Evolutionary conservation across 2,113 vertebrate species (phyloP), one percentile per base, ranked within the genome.

Genomic region (Todiramphus chloris): DNA sequence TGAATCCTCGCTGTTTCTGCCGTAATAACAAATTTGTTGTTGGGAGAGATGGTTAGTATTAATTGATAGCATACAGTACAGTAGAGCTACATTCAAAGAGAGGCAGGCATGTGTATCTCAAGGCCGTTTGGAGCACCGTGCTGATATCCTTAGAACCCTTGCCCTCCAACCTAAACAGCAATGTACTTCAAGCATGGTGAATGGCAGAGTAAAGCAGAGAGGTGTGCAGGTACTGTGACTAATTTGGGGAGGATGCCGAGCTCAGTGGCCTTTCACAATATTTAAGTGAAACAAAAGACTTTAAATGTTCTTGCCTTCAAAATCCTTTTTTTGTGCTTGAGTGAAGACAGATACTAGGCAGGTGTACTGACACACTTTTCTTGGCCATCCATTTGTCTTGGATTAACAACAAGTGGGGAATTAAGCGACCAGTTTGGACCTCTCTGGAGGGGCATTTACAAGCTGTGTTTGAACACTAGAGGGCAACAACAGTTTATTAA

Each of bases 401-500:
- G 31, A 58, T 59, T 81, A 76, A 37, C 33, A 86, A 27, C 16
- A 86, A 43, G 56, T 0, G 0, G 7, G 63, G 30, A 76, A n/a
- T 35, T 27, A 23, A 8, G 37, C 46, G 69, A 18, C 39, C 4
- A 4, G 51, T 78, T 14, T 60, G 58, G 41, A 58, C 80, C 50
- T 33, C 79, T 77, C 35, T 46, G 31, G 11, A 55, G 46, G 8
- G 30, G 25, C 31, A 39, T 48, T 81, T 70, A 31, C 33, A 28
- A 91, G 43, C 78, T 53, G 4, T 33, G 13, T 69, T 58, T 87
- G 82, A 93, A 84, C 96, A 58, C 96, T 87, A 97, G 96, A 94
- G 95, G 94, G 97, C 96, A 96, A 89, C 80, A 93, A 43, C 11
- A 62, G 83, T 68, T 94, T 82, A 83, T 59, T 59, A 66, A 94